Base-by-base conservation (phyloP, 2,113 vertebrate species). In the Grus americana region DNA sequence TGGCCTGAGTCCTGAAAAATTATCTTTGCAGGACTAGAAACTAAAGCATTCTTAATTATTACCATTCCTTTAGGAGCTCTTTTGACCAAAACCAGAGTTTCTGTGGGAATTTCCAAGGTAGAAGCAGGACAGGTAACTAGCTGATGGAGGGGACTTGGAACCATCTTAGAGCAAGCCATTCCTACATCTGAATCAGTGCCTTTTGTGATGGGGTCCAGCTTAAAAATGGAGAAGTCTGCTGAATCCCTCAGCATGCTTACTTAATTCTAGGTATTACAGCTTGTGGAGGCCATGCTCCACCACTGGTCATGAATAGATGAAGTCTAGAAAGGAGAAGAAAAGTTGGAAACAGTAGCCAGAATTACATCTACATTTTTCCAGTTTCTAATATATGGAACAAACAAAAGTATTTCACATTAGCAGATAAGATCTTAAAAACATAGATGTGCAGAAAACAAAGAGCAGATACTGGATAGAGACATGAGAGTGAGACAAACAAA, bases 21-120 rank as follows among this genome's bases (percentile, higher is more conserved):
- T 12, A 29, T 65, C 49, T 54, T 65, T 44, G 15, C n/a, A 73
- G 11, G 27, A 55, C 40, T 32, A 67, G 62, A 63, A 92, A 68
- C 4, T 3, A 38, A 86, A 83, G n/a, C 11, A 36, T 81, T 83
- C 12, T 63, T 42, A 42, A 52, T 74, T 58, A 49, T 26, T 81
- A 24, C 17, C 44, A 21, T 20, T 79, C 4, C 12, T 24, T 9
- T 13, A 49, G 40, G 30, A 83, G 58, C 16, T 6, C 8, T n/a
- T 63, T 59, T 19, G 54, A 30, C 29, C 16, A 84, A 63, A 68
- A 3, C 3, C 12, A 73, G 62, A 71, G 15, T 73, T 50, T 36
- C 74, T 75, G 44, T 21, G 54, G 40, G 49, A 49, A 46, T 8
- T 50, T 58, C 47, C 0, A 0, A 55, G 36, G 36, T 0, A 58